These are phyloP conservation scores for Petaurus breviceps DNA, from an alignment of 2,113 vertebrate genomes.

Conservation along the genomic window DNA sequence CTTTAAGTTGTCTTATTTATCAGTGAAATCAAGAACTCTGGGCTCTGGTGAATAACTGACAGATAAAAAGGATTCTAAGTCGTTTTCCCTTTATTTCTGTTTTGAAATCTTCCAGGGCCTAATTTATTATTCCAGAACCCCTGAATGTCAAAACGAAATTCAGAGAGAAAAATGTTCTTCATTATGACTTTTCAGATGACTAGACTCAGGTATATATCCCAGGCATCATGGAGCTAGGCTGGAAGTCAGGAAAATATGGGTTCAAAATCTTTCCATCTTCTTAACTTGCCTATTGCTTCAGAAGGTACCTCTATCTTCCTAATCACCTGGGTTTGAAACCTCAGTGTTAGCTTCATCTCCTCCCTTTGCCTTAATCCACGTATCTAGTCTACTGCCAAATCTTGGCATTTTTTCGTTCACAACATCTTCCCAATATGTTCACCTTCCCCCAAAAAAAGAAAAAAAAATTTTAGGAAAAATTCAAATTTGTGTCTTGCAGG, in stretches of 20 bases:
- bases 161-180: slow-evolving; percentile 46
- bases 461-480: not conserved
- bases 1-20: slow-evolving; percentile 26
- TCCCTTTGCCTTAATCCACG: not conserved
- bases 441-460: not conserved
- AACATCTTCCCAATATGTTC: not conserved
- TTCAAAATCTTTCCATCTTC: not conserved
- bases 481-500: not conserved
- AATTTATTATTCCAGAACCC: not conserved
- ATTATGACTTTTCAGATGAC: slow-evolving; percentile 17
- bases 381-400: not conserved
- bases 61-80: slow-evolving; percentile 45
- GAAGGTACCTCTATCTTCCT: not conserved
- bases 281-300: not conserved
- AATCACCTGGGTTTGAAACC: not conserved
- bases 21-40: slow-evolving; percentile 1
- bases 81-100: slow-evolving; percentile 1
- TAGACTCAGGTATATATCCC: not conserved
- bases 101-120: not conserved
- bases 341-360: not conserved
- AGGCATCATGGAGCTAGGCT: not conserved
- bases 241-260: not conserved
- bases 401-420: not conserved
- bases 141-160: slow-evolving; percentile 30
- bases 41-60: slow-evolving; percentile 33